Evolutionary conservation across 2,113 vertebrate genomes (phyloP).

Genomic region (Gymnobelideus leadbeateri): DNA sequence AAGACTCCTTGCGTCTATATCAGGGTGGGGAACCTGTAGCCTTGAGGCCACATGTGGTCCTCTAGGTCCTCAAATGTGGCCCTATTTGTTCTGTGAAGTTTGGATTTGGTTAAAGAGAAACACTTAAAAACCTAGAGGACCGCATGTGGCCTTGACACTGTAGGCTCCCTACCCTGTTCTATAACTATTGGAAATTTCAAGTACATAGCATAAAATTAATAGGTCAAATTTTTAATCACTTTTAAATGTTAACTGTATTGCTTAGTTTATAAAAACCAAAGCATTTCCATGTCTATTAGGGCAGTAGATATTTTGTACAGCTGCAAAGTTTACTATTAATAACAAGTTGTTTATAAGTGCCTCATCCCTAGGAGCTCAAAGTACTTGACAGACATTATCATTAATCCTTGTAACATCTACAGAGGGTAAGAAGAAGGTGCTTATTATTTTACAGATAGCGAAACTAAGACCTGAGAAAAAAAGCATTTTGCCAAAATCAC

Average conservation of each 20-base stretch:
- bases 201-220: conserved; percentile 10
- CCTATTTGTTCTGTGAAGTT: too few relatives aligned
- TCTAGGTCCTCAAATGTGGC: too few relatives aligned
- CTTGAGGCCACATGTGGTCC: too few relatives aligned
- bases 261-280: conserved; percentile 41
- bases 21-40: neutral
- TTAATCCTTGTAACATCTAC: neutral
- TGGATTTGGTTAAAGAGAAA: too few relatives aligned
- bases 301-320: neutral
- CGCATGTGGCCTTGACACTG: too few relatives aligned
- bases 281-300: neutral
- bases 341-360: conserved; percentile 25
- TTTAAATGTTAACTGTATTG: conserved; percentile 10
- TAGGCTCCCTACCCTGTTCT: neutral
- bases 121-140: too few relatives aligned
- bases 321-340: conserved; percentile 45
- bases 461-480: neutral
- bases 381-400: conserved; percentile 44
- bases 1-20: neutral
- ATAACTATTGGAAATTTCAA: conserved; percentile 26
- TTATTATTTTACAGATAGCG: neutral
- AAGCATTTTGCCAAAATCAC: neutral
- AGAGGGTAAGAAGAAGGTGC: neutral
- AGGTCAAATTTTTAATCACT: conserved; percentile 47
- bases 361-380: conserved; percentile 28